Base-by-base conservation (phyloP, 2,888 invertebrate genomes). In the Altica lythri region DNA sequence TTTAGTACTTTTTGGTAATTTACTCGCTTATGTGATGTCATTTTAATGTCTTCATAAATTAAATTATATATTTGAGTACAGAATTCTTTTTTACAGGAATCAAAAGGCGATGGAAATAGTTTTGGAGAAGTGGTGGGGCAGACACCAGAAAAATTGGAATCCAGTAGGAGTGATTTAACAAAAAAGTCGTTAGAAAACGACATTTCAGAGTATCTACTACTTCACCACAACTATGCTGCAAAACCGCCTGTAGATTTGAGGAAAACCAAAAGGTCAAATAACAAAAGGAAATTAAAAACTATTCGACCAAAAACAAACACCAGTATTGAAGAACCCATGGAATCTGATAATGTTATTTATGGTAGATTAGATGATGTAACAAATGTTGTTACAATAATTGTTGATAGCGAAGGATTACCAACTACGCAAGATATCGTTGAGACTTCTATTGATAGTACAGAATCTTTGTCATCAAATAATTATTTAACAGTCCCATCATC, bases 131-230 rank as follows among this genome's bases (percentile, higher is more conserved):
- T 92, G 92, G 91, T 91, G 92, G 92, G 90, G 91, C 59, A 86
- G 86, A 45, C 89, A 89, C 72, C 91, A 91, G 78, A 88, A 84
- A 77, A 86, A 80, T 68, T 92, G 91, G 92, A 91, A 90, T 75
- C 91, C 91, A 65, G 80, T 89, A 71, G 81, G 84, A 66, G 78
- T 81, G 73, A 72, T 13, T 10, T 57, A 60, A 37, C 55, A 27
- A 19, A 48, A 6, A 78, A 65, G 38, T 53, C 61, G 12, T 59
- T 69, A 53, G 68, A 69, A 59, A 58, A 61, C 10, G 72, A 73
- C 53, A 69, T 74, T 30, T 72, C 73, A 17, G 68, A 72, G 40
- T 74, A 72, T 59, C 64, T 75, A 22, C 68, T 75, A 54, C 68
- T 73, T 50, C 73, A 72, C 67, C 72, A 75, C 69, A 68, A 73